Conservation (phyloP, 2,113 vertebrate species). For the Notothenia rossii region DNA sequence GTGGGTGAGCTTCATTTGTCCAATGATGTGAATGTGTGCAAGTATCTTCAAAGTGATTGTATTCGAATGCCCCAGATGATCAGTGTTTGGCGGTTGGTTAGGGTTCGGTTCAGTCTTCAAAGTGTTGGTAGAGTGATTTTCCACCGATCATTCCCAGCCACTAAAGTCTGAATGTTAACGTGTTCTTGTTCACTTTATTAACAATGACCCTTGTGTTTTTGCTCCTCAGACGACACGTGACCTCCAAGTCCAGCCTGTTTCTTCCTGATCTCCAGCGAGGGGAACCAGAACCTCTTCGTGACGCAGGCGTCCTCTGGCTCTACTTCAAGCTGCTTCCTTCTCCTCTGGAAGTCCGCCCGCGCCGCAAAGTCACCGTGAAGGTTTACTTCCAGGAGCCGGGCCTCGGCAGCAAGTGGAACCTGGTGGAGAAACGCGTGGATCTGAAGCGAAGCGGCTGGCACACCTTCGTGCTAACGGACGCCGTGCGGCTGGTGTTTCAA, state of each 20-base stretch:
- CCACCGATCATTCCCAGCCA: too few relatives aligned
- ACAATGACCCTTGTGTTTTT: neutral
- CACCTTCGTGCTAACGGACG: constrained; percentile 92
- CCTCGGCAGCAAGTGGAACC: constrained; percentile 88
- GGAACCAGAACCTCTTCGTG: constrained; percentile 94
- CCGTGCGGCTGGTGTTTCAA: constrained; percentile 90
- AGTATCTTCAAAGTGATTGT: too few relatives aligned
- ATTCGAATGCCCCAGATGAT: too few relatives aligned
- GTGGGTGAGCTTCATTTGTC: too few relatives aligned
- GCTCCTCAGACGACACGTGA: constrained; percentile 89
- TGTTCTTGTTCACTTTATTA: neutral
- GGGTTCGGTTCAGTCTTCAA: too few relatives aligned
- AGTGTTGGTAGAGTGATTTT: too few relatives aligned
- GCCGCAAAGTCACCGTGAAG: constrained; percentile 93
- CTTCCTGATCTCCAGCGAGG: constrained; percentile 96
- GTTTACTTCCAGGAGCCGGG: constrained; percentile 94
- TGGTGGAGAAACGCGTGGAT: constrained; percentile 95
- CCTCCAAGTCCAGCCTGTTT: constrained; percentile 95
- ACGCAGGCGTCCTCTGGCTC: constrained; percentile 96
- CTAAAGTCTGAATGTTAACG: too few relatives aligned
- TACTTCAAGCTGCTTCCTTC: constrained; percentile 92
- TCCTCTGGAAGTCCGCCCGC: constrained; percentile 86
- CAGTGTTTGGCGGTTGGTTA: too few relatives aligned
- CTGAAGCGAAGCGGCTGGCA: constrained; percentile 97
- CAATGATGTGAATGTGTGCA: too few relatives aligned